Evolutionary conservation across 2,797 vertebrate genomes (phyloP), one percentile per base, ranked within the genome.

Genomic region (Heterohyrax brucei): DNA sequence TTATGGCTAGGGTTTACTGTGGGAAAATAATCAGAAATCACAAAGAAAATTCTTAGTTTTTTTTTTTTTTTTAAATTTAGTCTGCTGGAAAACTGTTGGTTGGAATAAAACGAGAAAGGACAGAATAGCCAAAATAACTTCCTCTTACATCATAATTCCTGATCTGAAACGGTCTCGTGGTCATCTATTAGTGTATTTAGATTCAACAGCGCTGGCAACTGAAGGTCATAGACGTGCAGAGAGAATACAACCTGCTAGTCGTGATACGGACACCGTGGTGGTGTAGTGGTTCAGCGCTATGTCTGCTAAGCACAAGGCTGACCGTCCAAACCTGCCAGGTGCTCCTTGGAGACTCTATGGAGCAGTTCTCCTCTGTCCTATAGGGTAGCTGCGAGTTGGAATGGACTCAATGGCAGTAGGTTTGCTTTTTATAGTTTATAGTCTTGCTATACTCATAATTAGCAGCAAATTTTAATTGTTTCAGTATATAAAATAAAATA

Each of bases 371-470:
- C 39, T 39, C 39, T 39, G 39, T 39, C 39, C 39, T 39, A 39
- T 39, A 39, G 39, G 39, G 39, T 39, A 39, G 39, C 39, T 39
- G 39, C 39, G 39, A 39, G 39, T 39, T 39, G 39, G 39, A 39
- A 39, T 39, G 39, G 39, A 39, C 39, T 39, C 39, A 39, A 39
- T 39, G 39, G 39, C 39, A 39, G 39, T 39, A 39, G 39, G 39
- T 39, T 39, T 39, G 39, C 39, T 39, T 39, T 39, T 39, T 39
- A 39, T 53, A 14, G 53, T 53, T 53, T 53, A 56, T 94, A 16
- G 70, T 28, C 66, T 92, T 97, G 30, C 16, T 97, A 94, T 94
- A 79, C 26, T 87, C 96, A 95, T 80, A 97, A 88, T 79, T 77
- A 95, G 24, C 39, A 89, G 3, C 66, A 92, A 76, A 80, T 39